phyloP scores from a whole-genome alignment of 2,113 vertebrate species.

The Crotalus viridis region DNA sequence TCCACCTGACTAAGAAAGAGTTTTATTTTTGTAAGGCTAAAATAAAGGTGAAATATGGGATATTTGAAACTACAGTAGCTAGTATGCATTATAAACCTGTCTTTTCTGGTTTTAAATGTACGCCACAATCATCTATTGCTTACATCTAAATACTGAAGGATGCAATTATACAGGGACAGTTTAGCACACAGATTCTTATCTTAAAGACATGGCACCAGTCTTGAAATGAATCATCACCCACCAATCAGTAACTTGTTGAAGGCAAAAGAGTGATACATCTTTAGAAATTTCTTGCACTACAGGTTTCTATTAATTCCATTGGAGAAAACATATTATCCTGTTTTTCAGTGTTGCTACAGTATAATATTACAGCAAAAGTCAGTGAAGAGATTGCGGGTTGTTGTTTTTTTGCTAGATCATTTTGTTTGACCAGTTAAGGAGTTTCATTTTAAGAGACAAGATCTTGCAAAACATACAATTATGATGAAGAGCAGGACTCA shows the following conservation, averaged over 20 bases:
- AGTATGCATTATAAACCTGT: not conserved
- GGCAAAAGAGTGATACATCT: not conserved
- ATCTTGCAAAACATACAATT: not conserved
- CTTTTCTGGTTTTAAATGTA: slow-evolving; percentile 10
- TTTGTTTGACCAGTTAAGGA: not conserved
- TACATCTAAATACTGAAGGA: not conserved
- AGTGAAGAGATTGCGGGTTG: not conserved
- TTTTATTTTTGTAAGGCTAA: not conserved
- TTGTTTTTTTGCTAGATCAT: not conserved
- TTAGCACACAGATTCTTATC: not conserved
- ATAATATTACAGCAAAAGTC: not conserved
- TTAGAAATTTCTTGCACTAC: not conserved
- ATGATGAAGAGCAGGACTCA: not conserved
- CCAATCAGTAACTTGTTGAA: not conserved
- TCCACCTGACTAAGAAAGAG: not conserved
- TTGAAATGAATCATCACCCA: not conserved
- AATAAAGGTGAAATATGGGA: not conserved
- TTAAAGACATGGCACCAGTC: not conserved
- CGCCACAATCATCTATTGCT: slow-evolving; percentile 1
- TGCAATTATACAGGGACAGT: slow-evolving; percentile 7
- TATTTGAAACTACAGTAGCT: not conserved
- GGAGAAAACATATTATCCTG: not conserved
- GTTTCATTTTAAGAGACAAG: not conserved
- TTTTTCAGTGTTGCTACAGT: not conserved
- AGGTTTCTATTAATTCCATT: not conserved